phyloP scores from a whole-genome alignment of 2,113 vertebrate genomes.

The Ciconia maguari region DNA sequence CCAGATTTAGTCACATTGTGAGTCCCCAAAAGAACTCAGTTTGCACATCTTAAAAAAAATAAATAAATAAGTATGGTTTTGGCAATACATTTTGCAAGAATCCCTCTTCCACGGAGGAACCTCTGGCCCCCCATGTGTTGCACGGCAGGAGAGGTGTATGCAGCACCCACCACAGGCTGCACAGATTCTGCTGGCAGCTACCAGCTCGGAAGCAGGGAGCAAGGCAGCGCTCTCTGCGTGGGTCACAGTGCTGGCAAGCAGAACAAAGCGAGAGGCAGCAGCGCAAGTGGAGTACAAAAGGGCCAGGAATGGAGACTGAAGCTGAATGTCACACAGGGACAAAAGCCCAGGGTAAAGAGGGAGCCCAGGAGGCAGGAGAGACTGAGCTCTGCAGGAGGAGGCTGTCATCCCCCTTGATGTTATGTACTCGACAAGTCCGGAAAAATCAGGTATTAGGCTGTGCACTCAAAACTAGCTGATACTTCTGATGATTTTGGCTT shows the following conservation, averaged over 20 bases:
- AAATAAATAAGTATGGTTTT: neutral
- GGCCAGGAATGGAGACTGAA: neutral
- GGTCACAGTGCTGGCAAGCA: neutral
- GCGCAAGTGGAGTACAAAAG: neutral
- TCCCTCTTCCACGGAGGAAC: neutral
- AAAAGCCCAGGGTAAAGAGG: neutral
- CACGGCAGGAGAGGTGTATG: neutral
- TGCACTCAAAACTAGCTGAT: neutral
- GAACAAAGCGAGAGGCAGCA: neutral
- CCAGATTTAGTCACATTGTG: neutral
- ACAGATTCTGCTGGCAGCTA: neutral
- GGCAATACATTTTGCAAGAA: neutral
- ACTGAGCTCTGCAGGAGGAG: neutral
- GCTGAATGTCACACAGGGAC: neutral
- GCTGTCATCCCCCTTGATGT: neutral
- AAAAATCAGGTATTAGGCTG: neutral
- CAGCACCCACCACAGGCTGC: neutral
- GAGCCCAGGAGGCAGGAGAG: neutral
- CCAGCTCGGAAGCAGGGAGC: neutral
- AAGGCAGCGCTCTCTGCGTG: neutral
- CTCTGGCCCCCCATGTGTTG: fast-evolving
- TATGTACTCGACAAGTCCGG: fast-evolving
- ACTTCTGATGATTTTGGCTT: neutral
- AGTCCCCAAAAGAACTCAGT: neutral
- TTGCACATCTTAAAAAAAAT: neutral